These are phyloP conservation scores for Paedocypris sp. DNA, from an alignment of 2,113 vertebrate species.

Conservation along the genomic window DNA sequence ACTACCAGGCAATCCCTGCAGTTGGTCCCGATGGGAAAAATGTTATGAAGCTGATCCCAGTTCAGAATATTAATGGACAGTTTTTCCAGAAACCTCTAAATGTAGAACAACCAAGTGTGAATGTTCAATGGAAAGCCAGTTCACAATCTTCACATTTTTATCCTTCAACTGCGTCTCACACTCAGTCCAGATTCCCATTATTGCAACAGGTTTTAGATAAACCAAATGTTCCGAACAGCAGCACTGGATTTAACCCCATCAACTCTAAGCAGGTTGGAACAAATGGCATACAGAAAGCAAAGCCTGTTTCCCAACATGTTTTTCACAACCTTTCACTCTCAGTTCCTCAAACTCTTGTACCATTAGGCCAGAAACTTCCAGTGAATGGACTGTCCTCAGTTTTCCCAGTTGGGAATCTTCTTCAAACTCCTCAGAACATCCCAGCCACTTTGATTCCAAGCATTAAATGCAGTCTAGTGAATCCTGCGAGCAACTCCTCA, in stretches of 20 bases:
- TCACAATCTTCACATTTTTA: slow-evolving; percentile 48
- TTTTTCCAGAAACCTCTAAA: slow-evolving; percentile 51
- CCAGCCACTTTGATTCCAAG: slow-evolving; percentile 63
- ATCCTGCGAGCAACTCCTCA: slow-evolving; percentile 39
- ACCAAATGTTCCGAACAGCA: slow-evolving; percentile 50
- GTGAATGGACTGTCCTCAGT: slow-evolving; percentile 47
- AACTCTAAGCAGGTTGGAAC: slow-evolving; percentile 44
- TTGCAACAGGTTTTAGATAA: slow-evolving; percentile 51
- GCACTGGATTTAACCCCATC: slow-evolving; percentile 30
- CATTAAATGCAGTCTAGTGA: slow-evolving; percentile 67
- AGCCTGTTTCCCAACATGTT: slow-evolving; percentile 44
- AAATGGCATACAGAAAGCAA: slow-evolving; percentile 12
- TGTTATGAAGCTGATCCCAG: slow-evolving; percentile 79
- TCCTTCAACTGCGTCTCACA: slow-evolving; percentile 42
- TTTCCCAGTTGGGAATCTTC: slow-evolving; percentile 65
- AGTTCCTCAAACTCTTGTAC: slow-evolving; percentile 36
- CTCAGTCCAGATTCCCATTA: slow-evolving; percentile 48
- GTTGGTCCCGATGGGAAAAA: slow-evolving; percentile 75
- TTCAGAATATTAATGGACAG: slow-evolving; percentile 66
- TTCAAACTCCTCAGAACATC: slow-evolving; percentile 70
- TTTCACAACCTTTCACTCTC: slow-evolving; percentile 35
- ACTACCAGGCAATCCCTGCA: slow-evolving; percentile 76
- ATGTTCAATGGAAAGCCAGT: slow-evolving; percentile 11
- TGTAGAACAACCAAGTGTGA: slow-evolving; percentile 29
- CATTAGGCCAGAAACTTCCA: slow-evolving; percentile 45